Evolutionary conservation across 2,113 vertebrate genomes (phyloP).

Genomic region (Myotis brandtii): DNA sequence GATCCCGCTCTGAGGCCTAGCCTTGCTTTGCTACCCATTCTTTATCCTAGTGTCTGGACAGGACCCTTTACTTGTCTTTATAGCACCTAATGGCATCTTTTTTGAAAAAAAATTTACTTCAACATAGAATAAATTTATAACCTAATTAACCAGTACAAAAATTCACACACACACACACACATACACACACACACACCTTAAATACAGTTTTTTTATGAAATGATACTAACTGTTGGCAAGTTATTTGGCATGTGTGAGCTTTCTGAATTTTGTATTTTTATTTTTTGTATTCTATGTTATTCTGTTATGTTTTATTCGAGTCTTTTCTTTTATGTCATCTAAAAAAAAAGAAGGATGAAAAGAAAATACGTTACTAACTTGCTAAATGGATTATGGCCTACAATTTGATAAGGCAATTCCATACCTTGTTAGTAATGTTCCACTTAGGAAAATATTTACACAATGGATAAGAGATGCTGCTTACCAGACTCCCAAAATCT

Average conservation of each 20-base stretch:
- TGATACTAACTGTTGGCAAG: background rate
- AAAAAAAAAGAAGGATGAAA: background rate
- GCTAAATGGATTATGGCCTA: background rate
- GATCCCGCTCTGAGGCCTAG: background rate
- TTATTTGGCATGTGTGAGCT: background rate
- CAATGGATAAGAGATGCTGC: background rate
- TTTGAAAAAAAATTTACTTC: background rate
- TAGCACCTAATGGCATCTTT: background rate
- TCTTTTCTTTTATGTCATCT: background rate
- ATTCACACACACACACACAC: background rate
- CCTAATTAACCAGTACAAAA: background rate
- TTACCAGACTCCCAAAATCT: background rate
- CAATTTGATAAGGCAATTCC: background rate
- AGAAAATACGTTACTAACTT: background rate
- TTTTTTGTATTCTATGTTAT: background rate
- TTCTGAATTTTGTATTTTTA: background rate
- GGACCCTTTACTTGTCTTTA: background rate
- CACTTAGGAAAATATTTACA: background rate
- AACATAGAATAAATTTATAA: background rate
- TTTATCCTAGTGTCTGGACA: background rate
- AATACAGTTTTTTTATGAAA: background rate
- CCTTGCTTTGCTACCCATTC: rapidly evolving
- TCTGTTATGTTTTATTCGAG: background rate
- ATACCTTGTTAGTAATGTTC: background rate
- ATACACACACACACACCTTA: background rate